These are phyloP conservation scores for Mesitornis unicolor DNA, from an alignment of 2,113 vertebrate genomes.

Conservation along the genomic window DNA sequence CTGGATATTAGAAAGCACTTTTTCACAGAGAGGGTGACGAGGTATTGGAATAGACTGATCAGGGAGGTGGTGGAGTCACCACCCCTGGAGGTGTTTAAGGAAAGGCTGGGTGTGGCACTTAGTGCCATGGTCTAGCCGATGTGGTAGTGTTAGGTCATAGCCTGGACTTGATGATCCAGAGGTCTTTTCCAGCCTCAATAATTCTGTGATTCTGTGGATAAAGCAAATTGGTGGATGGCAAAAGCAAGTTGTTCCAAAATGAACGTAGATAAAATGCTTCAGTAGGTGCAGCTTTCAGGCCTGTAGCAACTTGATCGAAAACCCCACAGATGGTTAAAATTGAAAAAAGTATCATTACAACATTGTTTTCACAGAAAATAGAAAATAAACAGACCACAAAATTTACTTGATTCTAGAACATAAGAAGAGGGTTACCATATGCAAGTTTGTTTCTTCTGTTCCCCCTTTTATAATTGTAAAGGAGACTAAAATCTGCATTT, in stretches of 20 bases:
- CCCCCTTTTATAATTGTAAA: background rate
- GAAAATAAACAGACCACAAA: background rate
- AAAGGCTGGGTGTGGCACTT: too few species aligned
- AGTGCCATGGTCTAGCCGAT: too few species aligned
- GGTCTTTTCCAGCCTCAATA: too few species aligned
- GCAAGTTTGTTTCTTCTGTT: background rate
- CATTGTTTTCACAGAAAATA: background rate
- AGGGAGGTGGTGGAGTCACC: too few species aligned
- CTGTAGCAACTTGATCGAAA: background rate
- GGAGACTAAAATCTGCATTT: background rate
- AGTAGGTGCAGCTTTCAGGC: background rate
- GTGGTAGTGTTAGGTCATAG: too few species aligned
- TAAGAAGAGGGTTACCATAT: background rate
- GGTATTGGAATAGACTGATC: too few species aligned
- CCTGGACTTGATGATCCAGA: too few species aligned
- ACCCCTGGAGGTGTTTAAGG: too few species aligned
- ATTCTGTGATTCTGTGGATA: too few species aligned
- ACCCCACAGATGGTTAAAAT: background rate
- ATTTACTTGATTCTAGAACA: background rate
- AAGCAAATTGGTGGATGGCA: background rate
- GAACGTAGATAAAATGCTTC: background rate
- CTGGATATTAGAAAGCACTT: too few species aligned
- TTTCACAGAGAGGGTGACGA: too few species aligned
- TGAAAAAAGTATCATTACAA: background rate
- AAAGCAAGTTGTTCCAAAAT: background rate